Evolutionary conservation across 2,113 vertebrate genomes (phyloP).

Genomic region (Chamaetylas fuelleborni): DNA sequence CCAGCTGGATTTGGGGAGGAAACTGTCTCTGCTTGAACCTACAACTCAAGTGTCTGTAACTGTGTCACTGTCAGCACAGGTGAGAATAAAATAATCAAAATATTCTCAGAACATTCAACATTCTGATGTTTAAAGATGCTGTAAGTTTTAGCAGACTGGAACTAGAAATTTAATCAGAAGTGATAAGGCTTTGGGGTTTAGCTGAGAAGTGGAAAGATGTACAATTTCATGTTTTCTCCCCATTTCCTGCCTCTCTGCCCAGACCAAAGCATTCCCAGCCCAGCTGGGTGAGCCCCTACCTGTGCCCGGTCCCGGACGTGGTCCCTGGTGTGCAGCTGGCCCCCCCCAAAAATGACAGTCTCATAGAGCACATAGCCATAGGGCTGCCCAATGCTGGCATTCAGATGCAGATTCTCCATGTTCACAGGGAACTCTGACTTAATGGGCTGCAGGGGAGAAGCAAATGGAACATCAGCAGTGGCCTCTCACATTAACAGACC

Average conservation of each 20-base stretch:
- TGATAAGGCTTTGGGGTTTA: not conserved
- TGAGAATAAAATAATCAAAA: not conserved
- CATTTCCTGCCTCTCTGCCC: not conserved
- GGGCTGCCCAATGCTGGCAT: slow-evolving; percentile 84
- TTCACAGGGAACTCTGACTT: slow-evolving; percentile 80
- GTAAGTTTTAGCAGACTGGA: not conserved
- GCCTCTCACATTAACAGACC: not conserved
- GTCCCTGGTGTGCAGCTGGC: slow-evolving; percentile 76
- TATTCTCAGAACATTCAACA: not conserved
- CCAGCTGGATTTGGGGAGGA: not conserved
- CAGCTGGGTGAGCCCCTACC: slow-evolving; percentile 48
- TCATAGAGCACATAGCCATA: slow-evolving; percentile 92
- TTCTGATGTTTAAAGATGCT: not conserved
- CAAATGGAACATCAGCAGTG: rapidly evolving
- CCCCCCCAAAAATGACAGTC: slow-evolving; percentile 80
- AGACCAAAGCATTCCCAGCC: not conserved
- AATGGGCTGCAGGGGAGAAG: slow-evolving; percentile 75
- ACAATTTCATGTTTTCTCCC: not conserved
- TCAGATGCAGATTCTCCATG: slow-evolving; percentile 91
- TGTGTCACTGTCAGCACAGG: not conserved
- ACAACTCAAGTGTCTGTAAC: not conserved
- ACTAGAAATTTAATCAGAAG: not conserved
- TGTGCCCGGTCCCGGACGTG: slow-evolving; percentile 86
- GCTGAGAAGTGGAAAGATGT: not conserved
- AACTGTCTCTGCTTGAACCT: not conserved